Evolutionary conservation across 2,113 vertebrate genomes (phyloP), one percentile per base, ranked within the genome.

Genomic region (Otolemur garnettii): DNA sequence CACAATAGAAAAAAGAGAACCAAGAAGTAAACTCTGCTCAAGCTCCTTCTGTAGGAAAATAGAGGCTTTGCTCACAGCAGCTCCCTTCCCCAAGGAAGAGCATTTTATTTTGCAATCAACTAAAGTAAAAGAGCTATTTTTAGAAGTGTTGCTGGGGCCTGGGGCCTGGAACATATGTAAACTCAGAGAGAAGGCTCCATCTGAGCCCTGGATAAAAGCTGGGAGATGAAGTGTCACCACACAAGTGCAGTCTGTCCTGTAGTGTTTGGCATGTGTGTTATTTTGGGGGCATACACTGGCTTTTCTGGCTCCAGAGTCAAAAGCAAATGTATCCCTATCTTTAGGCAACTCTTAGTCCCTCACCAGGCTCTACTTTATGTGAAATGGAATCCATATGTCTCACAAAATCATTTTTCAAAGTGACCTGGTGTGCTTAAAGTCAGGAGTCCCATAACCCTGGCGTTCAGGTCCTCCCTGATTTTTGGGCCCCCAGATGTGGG

Each of bases 111-210:
- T 93, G 15, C 33, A 68, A n/a, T 62, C 45, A 60, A 38, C 55
- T 35, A 85, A 88, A 92, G 71, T 90, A 81, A 83, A 38, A 74
- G 19, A 92, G 57, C 89, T 62, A 85, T 86, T 95, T 94, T 64
- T 89, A 77, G 26, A 93, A 78, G 28, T 42, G 19, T 87, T 69
- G 30, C 75, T 80, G 33, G 59, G 38, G 14, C 22, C 87, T 77
- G 55, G 38, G 59, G 35, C 28, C 87, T 90, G 42, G 60, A 64
- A 55, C 64, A 60, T 82, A 38, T 1, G 8, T 79, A 57, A 53
- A 84, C 4, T 57, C 14, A 33, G 64, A 42, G 24, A 64, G 22
- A 72, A 91, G 62, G 90, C 13, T 80, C 12, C 30, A 0, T 83
- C 42, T 77, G 85, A 84, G 38, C 18, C 55, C 30, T 50, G 66